phyloP scores from a whole-genome alignment of 1,140 invertebrate species.

The Listronotus oregonensis region DNA sequence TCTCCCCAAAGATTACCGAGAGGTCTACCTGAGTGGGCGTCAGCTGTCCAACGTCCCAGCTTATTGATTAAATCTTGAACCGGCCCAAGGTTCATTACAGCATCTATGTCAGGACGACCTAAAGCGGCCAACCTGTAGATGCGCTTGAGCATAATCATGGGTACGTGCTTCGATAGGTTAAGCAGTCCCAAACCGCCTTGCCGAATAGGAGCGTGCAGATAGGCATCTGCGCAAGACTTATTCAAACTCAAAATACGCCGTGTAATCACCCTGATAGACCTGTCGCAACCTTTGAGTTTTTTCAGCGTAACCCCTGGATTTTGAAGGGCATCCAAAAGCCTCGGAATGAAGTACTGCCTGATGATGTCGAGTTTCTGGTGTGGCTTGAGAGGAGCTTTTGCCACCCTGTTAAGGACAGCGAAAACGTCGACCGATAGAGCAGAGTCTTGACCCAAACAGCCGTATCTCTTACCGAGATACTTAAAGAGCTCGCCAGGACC shows the following conservation, averaged over 20 bases:
- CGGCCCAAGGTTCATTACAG: too few species aligned
- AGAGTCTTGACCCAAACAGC: not conserved
- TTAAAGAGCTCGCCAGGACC: not conserved
- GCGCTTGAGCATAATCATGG: not conserved
- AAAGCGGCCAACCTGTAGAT: too few species aligned
- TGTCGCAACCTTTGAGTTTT: constrained; percentile 19
- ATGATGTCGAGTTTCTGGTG: constrained; percentile 35
- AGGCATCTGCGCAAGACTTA: constrained; percentile 10
- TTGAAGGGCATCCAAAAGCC: constrained; percentile 14
- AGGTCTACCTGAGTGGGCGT: too few species aligned
- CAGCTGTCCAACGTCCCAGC: too few species aligned
- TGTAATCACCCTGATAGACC: constrained; percentile 16
- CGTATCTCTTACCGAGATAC: constrained; percentile 13
- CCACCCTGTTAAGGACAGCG: not conserved
- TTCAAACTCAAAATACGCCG: constrained; percentile 22
- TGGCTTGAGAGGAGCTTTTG: constrained; percentile 30
- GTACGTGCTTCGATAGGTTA: not conserved
- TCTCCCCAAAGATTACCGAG: too few species aligned
- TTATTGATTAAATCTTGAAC: too few species aligned
- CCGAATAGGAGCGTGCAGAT: constrained; percentile 17
- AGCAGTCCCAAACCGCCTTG: constrained; percentile 27
- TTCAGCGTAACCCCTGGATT: constrained; percentile 1
- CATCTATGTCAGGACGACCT: too few species aligned
- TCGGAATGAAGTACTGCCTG: constrained; percentile 22
- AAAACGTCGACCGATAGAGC: not conserved